Base-by-base conservation (phyloP, 64 coral and sea anemone species). In the Pachyseris speciosa region DNA sequence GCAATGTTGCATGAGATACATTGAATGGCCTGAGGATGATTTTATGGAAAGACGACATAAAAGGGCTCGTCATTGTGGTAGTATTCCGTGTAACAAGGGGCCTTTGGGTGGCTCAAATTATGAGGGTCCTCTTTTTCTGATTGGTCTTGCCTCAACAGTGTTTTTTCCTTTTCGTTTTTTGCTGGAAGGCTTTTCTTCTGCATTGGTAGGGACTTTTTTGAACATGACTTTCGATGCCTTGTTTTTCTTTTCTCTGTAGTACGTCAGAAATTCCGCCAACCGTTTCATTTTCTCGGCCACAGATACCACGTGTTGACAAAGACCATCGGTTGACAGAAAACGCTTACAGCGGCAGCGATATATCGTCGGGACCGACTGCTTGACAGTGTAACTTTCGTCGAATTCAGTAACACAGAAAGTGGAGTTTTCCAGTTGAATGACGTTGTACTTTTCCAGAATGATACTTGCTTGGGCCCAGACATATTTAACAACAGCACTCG, bases 361-460 rank as follows among this genome's bases (percentile, higher is more conserved):
- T 2, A 42, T 2, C 69, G 28, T 20, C 16, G 40, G 69, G 33
- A 15, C 69, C 15, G 69, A 34, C 40, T 72, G 33, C 28, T 72
- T 72, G 69, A 72, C 69, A 72, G 69, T 72, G 69, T 72, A 72
- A 72, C 69, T 72, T 34, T 34, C 40, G 30, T 72, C 69, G 22
- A 72, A 72, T 20, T 72, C 69, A 34, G 72, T 45, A 3, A 76
- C 72, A 45, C 72, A 76, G 72, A 40, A 76, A 48, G 24, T 76
- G 39, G 40, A 27, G 19, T 76, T 76, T 76, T 76, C 72, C 8
- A 76, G 72, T 25, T 40, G 72, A n/a, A n/a, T 69, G 28, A 91
- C 64, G 64, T 91, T 91, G 67, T 67, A 71, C 61, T 41, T 80
- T 20, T n/a, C 55, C 29, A 91, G 77, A 33, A 91, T 91, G 12